Evolutionary conservation across 1,140 invertebrate species (phyloP), one percentile per base, ranked within the genome.

Genomic region (Hyles vespertilio): DNA sequence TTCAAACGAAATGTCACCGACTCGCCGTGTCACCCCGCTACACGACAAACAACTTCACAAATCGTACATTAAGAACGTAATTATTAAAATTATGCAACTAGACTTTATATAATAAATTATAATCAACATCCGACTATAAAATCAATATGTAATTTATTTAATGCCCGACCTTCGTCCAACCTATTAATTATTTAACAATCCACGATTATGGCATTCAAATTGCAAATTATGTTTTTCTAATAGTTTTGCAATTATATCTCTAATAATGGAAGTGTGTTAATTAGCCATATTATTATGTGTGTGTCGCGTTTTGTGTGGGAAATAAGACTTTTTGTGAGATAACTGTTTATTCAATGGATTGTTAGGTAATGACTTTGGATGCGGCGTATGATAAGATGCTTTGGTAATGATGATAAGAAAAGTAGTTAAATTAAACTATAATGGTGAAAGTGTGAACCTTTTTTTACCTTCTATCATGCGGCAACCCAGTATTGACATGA

Each of bases 171-270:
- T 73, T 70, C 58, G 61, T 43, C 11, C n/a, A 48, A 43, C 55
- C 48, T 59, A 71, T 72, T 66, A 63, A 69, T 63, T 65, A 58
- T 61, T 61, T 70, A 70, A 70, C 61, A 70, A 67, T 70, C 59
- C 64, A 67, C 64, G 64, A 70, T 70, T 70, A 70, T 67, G 61
- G 61, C 59, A 70, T 70, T 67, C 68, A 67, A 67, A 70, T 70
- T 67, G 65, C 68, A 56, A 70, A 70, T 70, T 62, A 70, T 67
- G 57, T 65, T 66, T 65, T 65, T 51, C 46, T 64, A 54, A 57
- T 57, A 11, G 36, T 52, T 54, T 46, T 53, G 58, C 51, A 65
- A 65, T 65, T 65, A 65, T 65, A 57, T 57, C 33, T 60, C 54
- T 65, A 57, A 60, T 70, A 58, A 64, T 67, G 57, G 56, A 59